These are phyloP conservation scores for Sakesphorus luctuosus DNA, from an alignment of 2,113 vertebrate genomes.

Conservation along the genomic window DNA sequence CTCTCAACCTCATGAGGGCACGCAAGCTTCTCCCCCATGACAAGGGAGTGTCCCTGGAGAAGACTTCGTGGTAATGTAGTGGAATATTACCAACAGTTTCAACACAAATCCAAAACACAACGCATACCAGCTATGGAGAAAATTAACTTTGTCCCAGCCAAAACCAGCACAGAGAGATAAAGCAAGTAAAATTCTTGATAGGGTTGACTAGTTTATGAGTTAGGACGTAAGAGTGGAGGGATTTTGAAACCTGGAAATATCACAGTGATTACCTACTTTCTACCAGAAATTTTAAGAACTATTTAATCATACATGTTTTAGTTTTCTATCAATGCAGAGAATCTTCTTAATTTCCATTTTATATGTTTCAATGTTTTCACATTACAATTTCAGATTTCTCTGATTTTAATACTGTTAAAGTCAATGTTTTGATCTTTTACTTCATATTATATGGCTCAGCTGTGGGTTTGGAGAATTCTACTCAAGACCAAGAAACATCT, in stretches of 20 bases:
- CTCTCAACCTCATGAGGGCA: too few species aligned
- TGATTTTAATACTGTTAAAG: background rate
- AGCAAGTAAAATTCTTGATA: background rate
- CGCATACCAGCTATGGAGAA: background rate
- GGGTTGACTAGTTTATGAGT: background rate
- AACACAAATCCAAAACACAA: background rate
- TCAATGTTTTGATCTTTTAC: background rate
- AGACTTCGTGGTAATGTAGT: background rate
- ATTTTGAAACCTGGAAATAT: background rate
- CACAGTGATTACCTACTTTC: background rate
- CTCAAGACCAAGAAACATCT: background rate
- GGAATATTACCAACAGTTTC: background rate
- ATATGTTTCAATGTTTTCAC: background rate
- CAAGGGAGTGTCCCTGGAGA: too few species aligned
- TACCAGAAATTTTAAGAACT: background rate
- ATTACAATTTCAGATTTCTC: background rate
- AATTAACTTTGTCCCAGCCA: background rate
- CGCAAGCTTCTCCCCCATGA: too few species aligned
- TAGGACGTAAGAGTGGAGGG: background rate
- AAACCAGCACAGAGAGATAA: background rate
- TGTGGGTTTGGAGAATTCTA: background rate
- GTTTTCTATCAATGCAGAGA: background rate
- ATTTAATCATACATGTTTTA: background rate
- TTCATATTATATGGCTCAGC: background rate
- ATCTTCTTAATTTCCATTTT: background rate